Base-by-base conservation (phyloP, 2,113 vertebrate genomes). In the Irena cyanogastra region DNA sequence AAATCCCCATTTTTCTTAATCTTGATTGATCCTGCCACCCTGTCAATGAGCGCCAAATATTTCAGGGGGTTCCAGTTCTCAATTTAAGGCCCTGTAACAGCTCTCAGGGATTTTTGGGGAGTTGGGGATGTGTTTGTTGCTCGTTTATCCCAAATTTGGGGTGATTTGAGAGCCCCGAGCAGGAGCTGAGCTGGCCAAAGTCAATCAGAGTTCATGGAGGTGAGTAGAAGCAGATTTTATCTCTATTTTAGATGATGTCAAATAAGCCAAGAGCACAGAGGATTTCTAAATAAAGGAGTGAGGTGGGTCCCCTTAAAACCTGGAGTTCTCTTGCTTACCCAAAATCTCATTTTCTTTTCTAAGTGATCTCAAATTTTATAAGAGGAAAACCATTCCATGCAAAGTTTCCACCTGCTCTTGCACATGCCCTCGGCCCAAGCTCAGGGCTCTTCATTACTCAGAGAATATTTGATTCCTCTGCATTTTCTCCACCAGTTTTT, bases 241-340 rank as follows among this genome's bases (percentile, higher is more conserved):
- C 84, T 91, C 50, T 26, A 0, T 4, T 6, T 87, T 35, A 74
- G 57, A 35, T 77, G 10, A 21, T 47, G 71, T 61, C 68, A 74
- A 76, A 79, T n/a, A 65, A 65, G 72, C 35, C 37, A 42, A 65
- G 66, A 78, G 69, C 81, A 54, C 23, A 28, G 85, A 76, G 76
- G 54, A 72, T 86, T 94, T 81, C 50, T 57, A 89, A 93, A 95
- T 71, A 85, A 76, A 96, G 65, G 88, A 54, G 66, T 75, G 87
- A 71, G 33, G 84, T 91, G 81, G 68, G 45, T 66, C 81, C 93
- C 74, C 77, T 83, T 96, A 81, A 87, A 93, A 91, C 50, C 52
- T 30, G 63, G 26, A 60, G 21, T 88, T 90, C 77, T 83, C 89
- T 86, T 65, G 70, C 53, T 60, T 85, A 66, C 42, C 69, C 61